Base-by-base conservation (phyloP, 2,888 invertebrate species). In the Drosophila percnosoma region DNA sequence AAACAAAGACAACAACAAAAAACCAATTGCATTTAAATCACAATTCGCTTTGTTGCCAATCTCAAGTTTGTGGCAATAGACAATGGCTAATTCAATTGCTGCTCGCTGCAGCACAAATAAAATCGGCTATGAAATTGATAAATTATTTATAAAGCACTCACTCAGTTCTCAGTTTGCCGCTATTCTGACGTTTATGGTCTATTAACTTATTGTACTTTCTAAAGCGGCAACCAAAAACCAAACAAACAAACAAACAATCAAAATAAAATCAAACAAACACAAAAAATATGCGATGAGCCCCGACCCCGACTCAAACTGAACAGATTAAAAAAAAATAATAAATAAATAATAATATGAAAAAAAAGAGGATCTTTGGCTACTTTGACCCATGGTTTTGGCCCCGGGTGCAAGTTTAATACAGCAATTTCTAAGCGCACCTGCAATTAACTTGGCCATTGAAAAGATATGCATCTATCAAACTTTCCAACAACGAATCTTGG, bases 41-140 rank as follows among this genome's bases (percentile, higher is more conserved):
- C 73, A 76, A 68, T 73, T 68, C 68, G 62, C 45, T 58, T 68
- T 71, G 55, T 62, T 68, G 70, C 49, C 63, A 66, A 63, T 58
- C 59, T 68, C 68, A 72, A 24, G 57, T 60, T 69, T 51, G 64
- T 69, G 69, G 71, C 62, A 63, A 71, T 74, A 74, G 73, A 79
- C 82, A 84, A 73, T 78, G 80, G 80, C 84, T 87, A 84, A 84
- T 87, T 84, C 84, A 84, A 84, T 87, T 87, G 82, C 78, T 54
- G 62, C 31, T 7, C 49, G 40, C 29, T 13, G 63, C 72, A 38
- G 42, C 42, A 34, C 5, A 34, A 61, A 48, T 63, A 72, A 51
- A 57, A 63, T 54, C 54, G 54, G 27, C n/a, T 68, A 64, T 62
- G 64, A 78, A 87, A 87, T 87, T 87, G 78, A 88, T 82, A 87